Evolutionary conservation across 2,888 invertebrate species (phyloP), one percentile per base, ranked within the genome.

Genomic region (Heliconius erato): DNA sequence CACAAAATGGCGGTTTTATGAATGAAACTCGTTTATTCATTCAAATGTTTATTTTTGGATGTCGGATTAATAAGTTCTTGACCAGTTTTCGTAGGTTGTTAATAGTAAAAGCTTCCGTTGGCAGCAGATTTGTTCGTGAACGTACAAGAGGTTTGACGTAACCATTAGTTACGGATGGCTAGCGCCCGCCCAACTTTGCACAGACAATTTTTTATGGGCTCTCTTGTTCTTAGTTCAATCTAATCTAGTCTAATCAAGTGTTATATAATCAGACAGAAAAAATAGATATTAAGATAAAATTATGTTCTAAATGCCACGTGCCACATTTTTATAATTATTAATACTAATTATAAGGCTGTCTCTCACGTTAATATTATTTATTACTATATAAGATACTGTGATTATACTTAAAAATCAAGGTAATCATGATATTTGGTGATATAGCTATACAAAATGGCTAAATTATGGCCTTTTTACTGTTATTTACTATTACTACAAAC

Each of bases 1-100:
- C 88, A 84, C 89, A 90, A 92, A 92, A 94, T 92, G 91, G 92
- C 89, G 84, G 90, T 90, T 93, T 94, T 90, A 94, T 95, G 95
- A 95, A 95, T 95, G 95, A 91, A 91, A 85, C 86, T 82, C 84
- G 88, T 89, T 89, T 86, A 86, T 87, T 89, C 94, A 95, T 95
- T 95, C 93, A 94, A 91, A 92, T 91, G 88, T 90, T 78, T 92
- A 91, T 92, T 92, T 92, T 93, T 93, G 91, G 90, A 89, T 77
- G 32, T 68, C 40, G 63, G 78, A 79, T 77, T 77, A 80, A 76
- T 80, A 81, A 32, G 44, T 44, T 26, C 67, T 78, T 78, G 78
- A 67, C 78, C 35, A 59, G 76, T 63, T 76, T 63, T 32, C 76
- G 63, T 7, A 63, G 14, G 16, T 63, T 63, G 40, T 40, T 76